Percentiles rank a stretch among this genome's conserved stretches.
Evolutionary conservation across 1,140 invertebrate genomes (phyloP).

Genomic region (Araneus ventricosus): DNA sequence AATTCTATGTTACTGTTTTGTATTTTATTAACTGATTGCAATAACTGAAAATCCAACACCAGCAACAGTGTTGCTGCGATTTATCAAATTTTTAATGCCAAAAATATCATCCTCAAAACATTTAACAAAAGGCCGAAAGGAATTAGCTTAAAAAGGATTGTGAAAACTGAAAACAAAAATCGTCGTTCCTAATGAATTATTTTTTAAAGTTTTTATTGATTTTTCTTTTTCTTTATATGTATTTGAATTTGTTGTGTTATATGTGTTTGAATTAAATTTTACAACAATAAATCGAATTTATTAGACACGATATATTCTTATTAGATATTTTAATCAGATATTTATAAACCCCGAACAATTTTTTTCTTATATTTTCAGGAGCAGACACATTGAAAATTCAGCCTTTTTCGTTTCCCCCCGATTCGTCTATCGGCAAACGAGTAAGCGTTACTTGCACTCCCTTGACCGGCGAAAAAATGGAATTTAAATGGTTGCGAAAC

Average conservation of each 20-base stretch:
- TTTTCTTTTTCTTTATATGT: neutral
- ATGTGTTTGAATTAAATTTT: neutral
- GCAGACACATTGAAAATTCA: slow-evolving; percentile 6
- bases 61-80: no score
- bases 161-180: neutral
- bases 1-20: no score
- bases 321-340: neutral
- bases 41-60: no score
- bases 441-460: slow-evolving; percentile 58
- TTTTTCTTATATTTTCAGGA: neutral
- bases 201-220: neutral
- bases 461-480: slow-evolving; percentile 46
- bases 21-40: no score
- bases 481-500: slow-evolving; percentile 73
- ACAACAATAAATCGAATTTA: neutral
- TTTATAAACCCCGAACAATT: neutral
- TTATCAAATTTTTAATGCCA: no score
- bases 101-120: no score
- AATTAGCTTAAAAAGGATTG: no score
- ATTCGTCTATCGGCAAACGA: slow-evolving; percentile 4
- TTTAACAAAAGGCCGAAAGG: no score
- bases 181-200: neutral
- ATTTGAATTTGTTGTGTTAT: neutral
- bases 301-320: no score
- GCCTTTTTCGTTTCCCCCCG: slow-evolving; percentile 39